Conservation (phyloP, 1,140 invertebrate genomes). For the Meloidogyne floridensis region DNA sequence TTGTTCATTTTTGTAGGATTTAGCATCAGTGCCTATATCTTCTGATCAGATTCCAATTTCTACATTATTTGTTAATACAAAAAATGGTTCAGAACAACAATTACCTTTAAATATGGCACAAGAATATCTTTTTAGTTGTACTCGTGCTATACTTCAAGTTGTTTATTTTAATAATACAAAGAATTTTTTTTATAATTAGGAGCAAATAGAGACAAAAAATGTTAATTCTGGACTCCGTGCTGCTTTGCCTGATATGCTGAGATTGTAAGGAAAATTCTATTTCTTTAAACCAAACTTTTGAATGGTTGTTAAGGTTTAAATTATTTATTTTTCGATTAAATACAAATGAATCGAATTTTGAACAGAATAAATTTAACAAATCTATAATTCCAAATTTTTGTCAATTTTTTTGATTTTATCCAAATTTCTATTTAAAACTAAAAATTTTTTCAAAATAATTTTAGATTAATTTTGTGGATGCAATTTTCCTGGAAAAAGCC, state of each 20-base stretch:
- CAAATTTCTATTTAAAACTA: too few relatives aligned
- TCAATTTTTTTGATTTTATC: too few relatives aligned
- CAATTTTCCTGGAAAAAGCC: constrained; percentile 35
- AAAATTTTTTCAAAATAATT: background rate
- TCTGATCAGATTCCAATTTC: constrained; percentile 56
- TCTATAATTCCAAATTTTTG: too few relatives aligned
- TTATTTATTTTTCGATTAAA: too few relatives aligned
- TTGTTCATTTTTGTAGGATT: constrained; percentile 38
- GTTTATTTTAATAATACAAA: constrained; percentile 8
- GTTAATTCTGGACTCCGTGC: constrained; percentile 38
- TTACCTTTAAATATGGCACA: constrained; percentile 51
- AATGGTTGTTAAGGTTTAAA: too few relatives aligned
- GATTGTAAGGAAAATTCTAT: constrained; percentile 22
- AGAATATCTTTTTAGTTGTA: constrained; percentile 58
- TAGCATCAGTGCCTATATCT: constrained; percentile 53
- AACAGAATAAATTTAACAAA: too few relatives aligned
- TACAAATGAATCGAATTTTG: too few relatives aligned
- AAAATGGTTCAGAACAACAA: constrained; percentile 17
- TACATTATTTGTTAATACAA: constrained; percentile 5
- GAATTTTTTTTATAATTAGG: constrained; percentile 40
- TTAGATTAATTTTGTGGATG: constrained; percentile 7
- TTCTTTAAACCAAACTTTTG: too few relatives aligned
- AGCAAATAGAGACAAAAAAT: constrained; percentile 41
- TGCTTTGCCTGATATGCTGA: constrained; percentile 55
- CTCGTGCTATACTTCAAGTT: constrained; percentile 50